These are phyloP conservation scores for Calidris pygmaea DNA, from an alignment of 2,113 vertebrate genomes.

Conservation along the genomic window DNA sequence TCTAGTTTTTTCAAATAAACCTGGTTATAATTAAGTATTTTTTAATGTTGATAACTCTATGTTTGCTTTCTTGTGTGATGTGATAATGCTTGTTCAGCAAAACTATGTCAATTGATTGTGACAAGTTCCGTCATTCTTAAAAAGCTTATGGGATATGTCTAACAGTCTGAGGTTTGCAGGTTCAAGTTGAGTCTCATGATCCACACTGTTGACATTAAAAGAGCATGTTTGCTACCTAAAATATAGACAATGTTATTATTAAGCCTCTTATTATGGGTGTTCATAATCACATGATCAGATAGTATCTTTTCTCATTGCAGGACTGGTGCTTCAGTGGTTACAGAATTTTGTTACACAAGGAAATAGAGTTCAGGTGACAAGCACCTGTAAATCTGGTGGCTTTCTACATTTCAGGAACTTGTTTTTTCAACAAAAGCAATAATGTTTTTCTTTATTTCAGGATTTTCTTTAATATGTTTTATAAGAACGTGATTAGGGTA, in stretches of 20 bases:
- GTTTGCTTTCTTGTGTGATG: neutral
- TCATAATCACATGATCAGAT: neutral
- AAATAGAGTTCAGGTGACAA: neutral
- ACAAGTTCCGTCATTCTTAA: neutral
- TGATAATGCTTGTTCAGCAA: neutral
- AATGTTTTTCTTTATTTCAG: neutral
- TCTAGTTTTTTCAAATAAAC: neutral
- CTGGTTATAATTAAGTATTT: neutral
- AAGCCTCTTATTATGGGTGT: neutral
- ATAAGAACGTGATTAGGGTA: neutral
- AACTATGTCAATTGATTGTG: neutral
- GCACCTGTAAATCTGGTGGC: neutral
- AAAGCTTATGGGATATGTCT: neutral
- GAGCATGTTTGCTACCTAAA: neutral
- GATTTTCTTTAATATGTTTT: neutral
- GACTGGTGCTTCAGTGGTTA: neutral
- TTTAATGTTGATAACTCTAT: neutral
- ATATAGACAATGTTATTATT: neutral
- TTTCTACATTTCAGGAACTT: neutral
- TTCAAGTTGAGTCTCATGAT: neutral
- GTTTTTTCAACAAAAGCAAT: neutral
- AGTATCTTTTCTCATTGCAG: neutral
- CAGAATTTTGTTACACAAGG: neutral
- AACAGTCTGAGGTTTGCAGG: neutral
- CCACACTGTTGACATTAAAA: neutral